These are phyloP conservation scores for Caenorhabditis becei DNA, from an alignment of 2,888 invertebrate genomes.

Conservation along the genomic window DNA sequence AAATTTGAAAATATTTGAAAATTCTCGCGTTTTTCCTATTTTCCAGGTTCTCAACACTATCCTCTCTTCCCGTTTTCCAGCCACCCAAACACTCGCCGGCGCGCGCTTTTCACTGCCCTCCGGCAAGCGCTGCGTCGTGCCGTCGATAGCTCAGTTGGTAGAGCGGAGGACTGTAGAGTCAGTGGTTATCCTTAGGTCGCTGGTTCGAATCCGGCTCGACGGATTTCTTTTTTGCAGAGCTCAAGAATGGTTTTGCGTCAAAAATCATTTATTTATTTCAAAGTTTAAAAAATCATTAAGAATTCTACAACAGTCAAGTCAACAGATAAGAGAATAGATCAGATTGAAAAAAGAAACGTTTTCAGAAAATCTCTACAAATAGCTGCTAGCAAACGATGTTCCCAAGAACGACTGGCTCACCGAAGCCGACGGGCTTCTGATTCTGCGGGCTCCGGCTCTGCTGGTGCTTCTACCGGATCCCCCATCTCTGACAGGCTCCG, in stretches of 20 bases:
- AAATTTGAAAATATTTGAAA: too few relatives aligned
- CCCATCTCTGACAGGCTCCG: slow-evolving; percentile 32
- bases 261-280: too few relatives aligned
- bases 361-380: slow-evolving; percentile 64
- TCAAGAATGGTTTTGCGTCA: too few relatives aligned
- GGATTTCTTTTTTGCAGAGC: slow-evolving; percentile 60
- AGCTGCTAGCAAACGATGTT: slow-evolving; percentile 76
- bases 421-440: slow-evolving; percentile 67
- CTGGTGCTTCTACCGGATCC: slow-evolving; percentile 35
- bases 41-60: too few relatives aligned
- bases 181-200: slow-evolving; percentile 73
- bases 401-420: slow-evolving; percentile 79
- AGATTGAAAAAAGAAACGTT: too few relatives aligned
- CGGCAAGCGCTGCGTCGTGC: too few relatives aligned
- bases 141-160: slow-evolving; percentile 74
- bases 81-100: too few relatives aligned
- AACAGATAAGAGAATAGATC: background rate
- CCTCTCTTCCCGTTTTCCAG: too few relatives aligned
- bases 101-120: too few relatives aligned
- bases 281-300: too few relatives aligned
- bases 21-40: too few relatives aligned
- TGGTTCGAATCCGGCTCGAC: slow-evolving; percentile 75
- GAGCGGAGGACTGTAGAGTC: slow-evolving; percentile 73
- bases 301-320: too few relatives aligned
- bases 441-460: slow-evolving; percentile 57